Percentiles rank a stretch among this genome's conserved stretches.
Evolutionary conservation across 2,113 vertebrate species (phyloP).

Genomic region (Strix uralensis): DNA sequence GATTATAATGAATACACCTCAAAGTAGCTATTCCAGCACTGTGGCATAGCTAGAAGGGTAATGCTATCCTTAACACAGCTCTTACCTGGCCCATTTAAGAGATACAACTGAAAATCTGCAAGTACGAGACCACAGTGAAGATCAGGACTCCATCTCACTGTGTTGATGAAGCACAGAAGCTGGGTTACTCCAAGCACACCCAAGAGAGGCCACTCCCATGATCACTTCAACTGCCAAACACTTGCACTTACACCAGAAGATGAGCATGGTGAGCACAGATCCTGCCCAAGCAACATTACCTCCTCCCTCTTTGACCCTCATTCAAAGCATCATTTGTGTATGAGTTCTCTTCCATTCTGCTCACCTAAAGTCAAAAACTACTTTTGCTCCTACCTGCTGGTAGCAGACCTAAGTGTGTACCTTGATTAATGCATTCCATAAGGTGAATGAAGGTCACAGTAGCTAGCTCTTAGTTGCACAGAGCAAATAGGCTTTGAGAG

Average conservation of each 20-base stretch:
- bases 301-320: background rate
- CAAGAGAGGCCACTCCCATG: background rate
- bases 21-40: background rate
- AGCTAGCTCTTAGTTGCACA: background rate
- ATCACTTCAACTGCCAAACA: too few relatives aligned
- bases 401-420: background rate
- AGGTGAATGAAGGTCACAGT: background rate
- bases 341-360: background rate
- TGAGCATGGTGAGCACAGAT: too few relatives aligned
- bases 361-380: background rate
- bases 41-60: background rate
- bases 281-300: background rate
- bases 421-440: accelerated
- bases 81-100: background rate
- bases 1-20: background rate
- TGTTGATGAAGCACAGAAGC: too few relatives aligned
- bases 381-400: background rate
- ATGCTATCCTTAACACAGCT: background rate
- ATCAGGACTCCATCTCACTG: background rate
- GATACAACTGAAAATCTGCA: too few relatives aligned
- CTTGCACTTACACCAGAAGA: background rate
- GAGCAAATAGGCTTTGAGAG: background rate
- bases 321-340: background rate
- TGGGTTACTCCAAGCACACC: too few relatives aligned
- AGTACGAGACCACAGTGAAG: accelerated